phyloP scores from a whole-genome alignment of 2,113 vertebrate genomes.

The Dipodomys ordii region DNA sequence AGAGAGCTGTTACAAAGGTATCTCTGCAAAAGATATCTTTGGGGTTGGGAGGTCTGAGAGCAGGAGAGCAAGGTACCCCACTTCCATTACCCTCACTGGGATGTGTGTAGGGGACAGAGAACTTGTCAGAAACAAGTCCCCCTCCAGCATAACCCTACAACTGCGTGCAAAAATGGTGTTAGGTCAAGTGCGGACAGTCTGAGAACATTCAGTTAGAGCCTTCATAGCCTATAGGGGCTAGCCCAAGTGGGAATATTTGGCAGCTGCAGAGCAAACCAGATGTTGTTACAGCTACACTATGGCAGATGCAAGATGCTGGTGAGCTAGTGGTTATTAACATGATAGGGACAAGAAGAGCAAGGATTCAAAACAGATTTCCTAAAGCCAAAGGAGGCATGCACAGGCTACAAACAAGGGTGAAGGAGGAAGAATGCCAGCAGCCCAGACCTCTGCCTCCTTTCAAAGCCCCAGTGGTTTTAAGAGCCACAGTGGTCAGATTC shows the following conservation, averaged over 20 bases:
- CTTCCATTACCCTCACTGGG: neutral
- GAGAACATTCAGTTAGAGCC: neutral
- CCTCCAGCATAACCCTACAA: neutral
- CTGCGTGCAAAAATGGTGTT: neutral
- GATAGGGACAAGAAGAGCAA: neutral
- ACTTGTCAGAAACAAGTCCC: neutral
- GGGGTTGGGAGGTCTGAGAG: neutral
- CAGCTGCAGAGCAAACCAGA: neutral
- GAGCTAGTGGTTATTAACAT: neutral
- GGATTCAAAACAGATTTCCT: neutral
- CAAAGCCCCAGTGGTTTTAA: neutral
- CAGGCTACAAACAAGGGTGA: rapidly evolving
- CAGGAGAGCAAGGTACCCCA: neutral
- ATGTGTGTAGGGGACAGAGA: neutral
- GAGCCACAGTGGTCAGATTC: neutral
- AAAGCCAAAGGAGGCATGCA: neutral
- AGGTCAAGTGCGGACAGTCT: neutral
- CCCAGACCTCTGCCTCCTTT: neutral
- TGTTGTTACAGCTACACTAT: rapidly evolving
- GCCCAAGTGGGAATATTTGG: neutral
- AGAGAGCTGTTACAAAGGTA: neutral
- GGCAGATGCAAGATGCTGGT: rapidly evolving
- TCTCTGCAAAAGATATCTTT: neutral
- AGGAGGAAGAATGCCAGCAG: neutral
- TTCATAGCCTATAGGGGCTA: neutral